These are phyloP conservation scores for Elegia similella DNA, from an alignment of 2,888 invertebrate species.

Conservation along the genomic window DNA sequence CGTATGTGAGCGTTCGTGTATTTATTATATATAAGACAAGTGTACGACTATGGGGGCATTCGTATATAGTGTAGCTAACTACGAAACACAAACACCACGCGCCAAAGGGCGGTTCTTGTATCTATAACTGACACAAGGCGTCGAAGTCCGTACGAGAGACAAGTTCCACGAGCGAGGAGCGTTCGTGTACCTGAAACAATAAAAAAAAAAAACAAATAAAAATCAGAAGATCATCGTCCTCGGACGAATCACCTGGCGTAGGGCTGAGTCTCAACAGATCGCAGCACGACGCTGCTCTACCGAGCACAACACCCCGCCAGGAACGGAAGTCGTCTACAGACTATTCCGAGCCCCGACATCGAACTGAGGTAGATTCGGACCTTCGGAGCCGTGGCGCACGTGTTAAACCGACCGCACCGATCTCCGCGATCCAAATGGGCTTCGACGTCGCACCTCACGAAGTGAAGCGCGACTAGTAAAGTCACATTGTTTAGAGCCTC, in stretches of 20 bases:
- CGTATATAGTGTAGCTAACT: no score
- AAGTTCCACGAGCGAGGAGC: no score
- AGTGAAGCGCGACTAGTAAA: conserved; percentile 48
- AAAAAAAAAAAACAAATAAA: not conserved
- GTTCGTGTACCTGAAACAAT: not conserved
- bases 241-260: conserved; percentile 53
- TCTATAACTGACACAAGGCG: no score
- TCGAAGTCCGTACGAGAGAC: no score
- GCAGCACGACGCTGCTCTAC: conserved; percentile 54
- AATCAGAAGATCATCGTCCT: not conserved
- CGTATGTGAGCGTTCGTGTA: no score
- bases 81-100: conserved; percentile 32
- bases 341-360: conserved; percentile 82
- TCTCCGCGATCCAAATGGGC: conserved; percentile 53
- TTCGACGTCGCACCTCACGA: conserved; percentile 54
- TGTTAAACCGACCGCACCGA: conserved; percentile 48
- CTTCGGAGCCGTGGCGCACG: conserved; percentile 41
- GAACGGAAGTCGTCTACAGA: conserved; percentile 83
- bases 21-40: no score
- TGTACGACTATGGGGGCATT: no score
- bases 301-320: conserved; percentile 83
- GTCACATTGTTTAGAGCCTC: conserved; percentile 73
- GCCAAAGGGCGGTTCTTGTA: conserved; percentile 38
- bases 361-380: conserved; percentile 49
- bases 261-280: conserved; percentile 32